Evolutionary conservation across 2,888 invertebrate species (phyloP).

Genomic region (Noctua fimbriata): DNA sequence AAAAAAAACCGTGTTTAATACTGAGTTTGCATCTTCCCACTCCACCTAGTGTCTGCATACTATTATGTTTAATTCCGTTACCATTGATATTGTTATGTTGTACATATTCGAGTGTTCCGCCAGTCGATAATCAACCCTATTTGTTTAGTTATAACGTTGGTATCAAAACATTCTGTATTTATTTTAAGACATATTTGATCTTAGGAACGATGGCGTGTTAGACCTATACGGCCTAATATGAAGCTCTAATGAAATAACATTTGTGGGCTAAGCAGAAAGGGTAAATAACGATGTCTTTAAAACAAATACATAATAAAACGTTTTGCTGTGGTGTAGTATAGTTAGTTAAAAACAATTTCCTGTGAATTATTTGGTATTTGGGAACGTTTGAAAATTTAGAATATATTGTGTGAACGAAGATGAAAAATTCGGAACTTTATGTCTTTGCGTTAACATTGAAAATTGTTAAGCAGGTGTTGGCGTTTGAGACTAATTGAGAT

Average conservation of each 20-base stretch:
- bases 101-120: slow-evolving; percentile 59
- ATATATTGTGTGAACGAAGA: slow-evolving; percentile 14
- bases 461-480: slow-evolving; percentile 21
- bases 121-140: slow-evolving; percentile 62
- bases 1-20: not conserved
- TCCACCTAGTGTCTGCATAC: slow-evolving; percentile 32
- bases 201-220: not conserved
- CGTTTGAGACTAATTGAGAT: slow-evolving; percentile 2
- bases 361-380: slow-evolving; percentile 43
- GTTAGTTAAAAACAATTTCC: slow-evolving; percentile 36
- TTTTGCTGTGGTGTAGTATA: slow-evolving; percentile 48
- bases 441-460: slow-evolving; percentile 1
- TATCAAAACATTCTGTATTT: slow-evolving; percentile 38
- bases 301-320: slow-evolving; percentile 36
- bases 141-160: slow-evolving; percentile 47
- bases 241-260: not conserved
- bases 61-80: slow-evolving; percentile 59
- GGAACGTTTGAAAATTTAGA: slow-evolving; percentile 32
- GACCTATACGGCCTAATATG: not conserved
- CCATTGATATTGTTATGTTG: slow-evolving; percentile 65
- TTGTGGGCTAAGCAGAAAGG: not conserved
- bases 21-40: slow-evolving; percentile 30
- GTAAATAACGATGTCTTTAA: slow-evolving; percentile 17
- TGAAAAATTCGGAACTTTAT: slow-evolving; percentile 45
- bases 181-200: slow-evolving; percentile 31